Conservation (phyloP, 2,888 invertebrate species). For the Pecten maximus region DNA sequence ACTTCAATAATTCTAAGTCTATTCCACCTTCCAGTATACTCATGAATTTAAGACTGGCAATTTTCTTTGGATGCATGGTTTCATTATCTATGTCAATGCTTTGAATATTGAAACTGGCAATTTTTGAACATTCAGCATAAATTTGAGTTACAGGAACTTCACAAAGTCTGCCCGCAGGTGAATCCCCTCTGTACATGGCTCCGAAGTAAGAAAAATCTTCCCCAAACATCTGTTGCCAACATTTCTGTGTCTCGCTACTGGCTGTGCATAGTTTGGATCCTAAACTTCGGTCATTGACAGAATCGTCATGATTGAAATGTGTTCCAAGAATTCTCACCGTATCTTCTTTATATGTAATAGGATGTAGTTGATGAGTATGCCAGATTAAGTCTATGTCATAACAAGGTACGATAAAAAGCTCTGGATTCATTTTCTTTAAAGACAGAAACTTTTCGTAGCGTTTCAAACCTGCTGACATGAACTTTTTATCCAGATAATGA, state of each 20-base stretch:
- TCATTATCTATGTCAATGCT: constrained; percentile 58
- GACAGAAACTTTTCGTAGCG: constrained; percentile 82
- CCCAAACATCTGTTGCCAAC: constrained; percentile 82
- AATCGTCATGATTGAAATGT: constrained; percentile 83
- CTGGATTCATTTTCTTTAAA: constrained; percentile 81
- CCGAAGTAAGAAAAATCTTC: constrained; percentile 82
- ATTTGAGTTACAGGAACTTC: constrained; percentile 74
- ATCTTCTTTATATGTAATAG: constrained; percentile 73
- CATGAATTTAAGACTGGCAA: constrained; percentile 42
- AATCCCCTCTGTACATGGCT: constrained; percentile 83
- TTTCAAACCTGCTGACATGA: constrained; percentile 80
- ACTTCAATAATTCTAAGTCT: constrained; percentile 46
- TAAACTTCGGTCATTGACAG: constrained; percentile 82
- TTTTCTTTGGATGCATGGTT: constrained; percentile 44
- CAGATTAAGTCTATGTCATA: constrained; percentile 84
- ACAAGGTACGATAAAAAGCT: constrained; percentile 83
- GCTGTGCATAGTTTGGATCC: constrained; percentile 82
- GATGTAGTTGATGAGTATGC: constrained; percentile 83
- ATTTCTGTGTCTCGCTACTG: constrained; percentile 81
- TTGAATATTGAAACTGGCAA: constrained; percentile 61
- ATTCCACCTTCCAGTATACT: constrained; percentile 44
- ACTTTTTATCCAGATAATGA: constrained; percentile 82
- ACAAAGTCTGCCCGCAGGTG: constrained; percentile 81
- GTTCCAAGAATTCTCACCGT: constrained; percentile 67
- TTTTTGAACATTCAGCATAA: constrained; percentile 70